Evolutionary conservation across 2,888 invertebrate species (phyloP).

Genomic region (Rhamnusium bicolor): DNA sequence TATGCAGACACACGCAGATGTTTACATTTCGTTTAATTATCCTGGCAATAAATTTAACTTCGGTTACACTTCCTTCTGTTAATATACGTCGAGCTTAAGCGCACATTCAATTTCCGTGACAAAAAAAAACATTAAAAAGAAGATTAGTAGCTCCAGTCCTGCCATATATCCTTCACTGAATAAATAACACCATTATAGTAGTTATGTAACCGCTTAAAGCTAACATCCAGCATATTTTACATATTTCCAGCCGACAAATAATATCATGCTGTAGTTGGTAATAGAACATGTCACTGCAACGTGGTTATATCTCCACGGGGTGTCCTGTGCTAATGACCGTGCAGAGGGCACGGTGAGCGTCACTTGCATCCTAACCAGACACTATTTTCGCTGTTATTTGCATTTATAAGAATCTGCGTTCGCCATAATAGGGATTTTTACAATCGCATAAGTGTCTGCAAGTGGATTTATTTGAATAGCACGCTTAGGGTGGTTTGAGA

Average conservation of each 20-base stretch:
- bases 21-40: neutral
- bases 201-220: constrained; percentile 26
- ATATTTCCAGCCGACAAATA: constrained; percentile 33
- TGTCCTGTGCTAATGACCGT: constrained; percentile 62
- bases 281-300: constrained; percentile 59
- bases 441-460: constrained; percentile 63
- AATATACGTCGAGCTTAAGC: neutral
- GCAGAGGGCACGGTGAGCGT: constrained; percentile 60
- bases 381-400: constrained; percentile 65
- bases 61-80: neutral
- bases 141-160: constrained; percentile 18
- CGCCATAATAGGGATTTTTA: constrained; percentile 67
- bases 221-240: constrained; percentile 32
- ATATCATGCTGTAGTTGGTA: constrained; percentile 21
- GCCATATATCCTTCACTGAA: constrained; percentile 19
- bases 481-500: constrained; percentile 60
- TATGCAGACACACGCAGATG: neutral
- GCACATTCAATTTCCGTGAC: neutral
- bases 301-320: constrained; percentile 58
- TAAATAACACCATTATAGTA: constrained; percentile 17
- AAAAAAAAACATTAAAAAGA: neutral
- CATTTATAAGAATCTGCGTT: constrained; percentile 63
- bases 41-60: neutral
- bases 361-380: constrained; percentile 59
- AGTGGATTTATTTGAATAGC: constrained; percentile 66